Conservation (phyloP, 2,888 invertebrate species). For the Cryptocheilus praepositus region DNA sequence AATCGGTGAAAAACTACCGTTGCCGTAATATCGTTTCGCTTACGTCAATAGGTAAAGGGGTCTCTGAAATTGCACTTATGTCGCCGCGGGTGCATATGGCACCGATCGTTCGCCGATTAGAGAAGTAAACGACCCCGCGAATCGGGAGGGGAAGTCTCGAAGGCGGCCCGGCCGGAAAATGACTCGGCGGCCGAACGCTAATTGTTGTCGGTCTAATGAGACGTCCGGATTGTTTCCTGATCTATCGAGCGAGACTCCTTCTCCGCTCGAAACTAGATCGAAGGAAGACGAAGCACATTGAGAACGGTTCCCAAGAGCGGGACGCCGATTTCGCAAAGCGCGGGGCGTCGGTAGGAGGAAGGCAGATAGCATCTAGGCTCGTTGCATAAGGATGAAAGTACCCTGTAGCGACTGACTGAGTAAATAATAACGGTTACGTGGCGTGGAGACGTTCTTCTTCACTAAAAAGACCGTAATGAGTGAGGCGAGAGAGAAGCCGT, state of each 20-base stretch:
- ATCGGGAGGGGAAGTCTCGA: no score
- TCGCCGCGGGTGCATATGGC: no score
- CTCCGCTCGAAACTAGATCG: neutral
- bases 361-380: constrained; percentile 60
- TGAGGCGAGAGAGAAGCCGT: constrained; percentile 18
- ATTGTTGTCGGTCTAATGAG: no score
- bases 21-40: no score
- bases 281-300: constrained; percentile 6
- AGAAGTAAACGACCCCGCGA: constrained; percentile 12
- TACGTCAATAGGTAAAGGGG: no score
- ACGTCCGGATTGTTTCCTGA: no score
- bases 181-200: no score
- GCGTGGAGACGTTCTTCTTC: constrained; percentile 55
- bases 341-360: constrained; percentile 41
- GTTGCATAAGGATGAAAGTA: constrained; percentile 73
- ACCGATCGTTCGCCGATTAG: no score
- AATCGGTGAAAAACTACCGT: no score
- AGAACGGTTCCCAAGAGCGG: constrained; percentile 43
- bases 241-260: no score
- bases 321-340: constrained; percentile 52
- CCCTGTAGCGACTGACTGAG: constrained; percentile 67
- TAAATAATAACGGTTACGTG: constrained; percentile 73
- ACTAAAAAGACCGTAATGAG: constrained; percentile 52
- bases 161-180: no score
- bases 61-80: no score